Percentiles rank a stretch among this genome's conserved stretches.
Conservation (phyloP, 2,113 vertebrate genomes). For the Pantherophis guttatus region DNA sequence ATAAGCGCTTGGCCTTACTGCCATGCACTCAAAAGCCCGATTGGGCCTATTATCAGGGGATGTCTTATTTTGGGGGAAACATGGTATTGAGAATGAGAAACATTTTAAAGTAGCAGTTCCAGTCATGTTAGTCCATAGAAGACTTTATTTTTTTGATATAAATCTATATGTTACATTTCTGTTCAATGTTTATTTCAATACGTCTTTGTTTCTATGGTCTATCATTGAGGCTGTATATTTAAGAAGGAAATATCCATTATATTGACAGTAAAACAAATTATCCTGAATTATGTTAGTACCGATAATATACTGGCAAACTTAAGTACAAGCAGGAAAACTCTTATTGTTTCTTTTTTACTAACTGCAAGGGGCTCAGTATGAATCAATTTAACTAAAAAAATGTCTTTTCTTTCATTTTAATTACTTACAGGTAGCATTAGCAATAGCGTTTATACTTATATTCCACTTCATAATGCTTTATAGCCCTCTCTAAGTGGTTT, state of each 20-base stretch:
- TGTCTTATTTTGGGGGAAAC: too few relatives aligned
- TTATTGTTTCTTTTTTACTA: background rate
- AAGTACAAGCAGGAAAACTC: background rate
- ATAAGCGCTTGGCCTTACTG: too few relatives aligned
- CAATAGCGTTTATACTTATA: background rate
- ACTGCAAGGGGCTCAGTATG: background rate
- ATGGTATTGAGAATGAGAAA: background rate
- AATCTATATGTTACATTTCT: background rate
- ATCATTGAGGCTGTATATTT: background rate
- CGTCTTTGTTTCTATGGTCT: background rate
- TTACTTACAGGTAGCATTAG: background rate
- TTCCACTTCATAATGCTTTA: too few relatives aligned
- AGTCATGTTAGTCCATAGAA: background rate
- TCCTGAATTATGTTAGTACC: background rate
- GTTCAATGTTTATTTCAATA: background rate
- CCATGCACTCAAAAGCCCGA: too few relatives aligned
- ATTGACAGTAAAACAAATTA: background rate
- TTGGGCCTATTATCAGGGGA: too few relatives aligned
- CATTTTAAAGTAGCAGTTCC: background rate
- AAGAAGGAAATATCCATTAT: background rate
- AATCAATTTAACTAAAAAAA: background rate
- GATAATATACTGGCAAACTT: background rate
- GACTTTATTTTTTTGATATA: background rate
- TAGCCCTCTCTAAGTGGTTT: background rate
- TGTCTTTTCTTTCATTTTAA: background rate